Conservation (phyloP, 2,113 vertebrate species). For the Agapornis roseicollis region DNA sequence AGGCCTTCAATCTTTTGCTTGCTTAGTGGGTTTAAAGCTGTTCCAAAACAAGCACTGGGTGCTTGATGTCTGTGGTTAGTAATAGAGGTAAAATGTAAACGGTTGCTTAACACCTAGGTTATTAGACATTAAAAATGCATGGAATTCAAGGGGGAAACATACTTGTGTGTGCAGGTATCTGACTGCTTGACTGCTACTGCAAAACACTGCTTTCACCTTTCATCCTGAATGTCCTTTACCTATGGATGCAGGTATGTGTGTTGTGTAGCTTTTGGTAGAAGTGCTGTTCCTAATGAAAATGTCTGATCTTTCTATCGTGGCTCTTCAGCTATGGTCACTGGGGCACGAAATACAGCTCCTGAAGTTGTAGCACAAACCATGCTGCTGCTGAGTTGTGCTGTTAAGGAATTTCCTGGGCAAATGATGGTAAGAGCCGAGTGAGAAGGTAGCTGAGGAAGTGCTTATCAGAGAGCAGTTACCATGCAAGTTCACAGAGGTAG, state of each 20-base stretch:
- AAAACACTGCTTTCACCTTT: background rate
- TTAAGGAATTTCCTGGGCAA: background rate
- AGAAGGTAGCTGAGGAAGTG: background rate
- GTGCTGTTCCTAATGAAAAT: background rate
- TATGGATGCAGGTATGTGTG: accelerated
- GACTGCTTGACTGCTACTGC: background rate
- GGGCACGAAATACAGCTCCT: background rate
- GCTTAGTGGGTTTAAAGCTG: background rate
- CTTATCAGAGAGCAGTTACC: accelerated
- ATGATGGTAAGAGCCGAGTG: background rate
- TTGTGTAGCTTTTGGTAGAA: background rate
- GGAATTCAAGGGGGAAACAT: constrained; percentile 19
- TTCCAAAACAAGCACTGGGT: background rate
- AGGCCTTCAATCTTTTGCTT: background rate
- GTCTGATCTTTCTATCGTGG: background rate
- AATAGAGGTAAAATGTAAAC: constrained; percentile 6
- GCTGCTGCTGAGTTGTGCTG: background rate
- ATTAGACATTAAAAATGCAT: constrained; percentile 40
- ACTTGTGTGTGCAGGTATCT: background rate
- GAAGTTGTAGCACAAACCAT: background rate
- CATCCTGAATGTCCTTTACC: background rate
- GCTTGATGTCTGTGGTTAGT: background rate
- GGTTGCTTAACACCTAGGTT: constrained; percentile 4
- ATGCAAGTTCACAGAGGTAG: background rate
- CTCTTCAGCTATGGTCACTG: background rate